phyloP scores from a whole-genome alignment of 1,140 invertebrate genomes.

The Tetraneura akinire region DNA sequence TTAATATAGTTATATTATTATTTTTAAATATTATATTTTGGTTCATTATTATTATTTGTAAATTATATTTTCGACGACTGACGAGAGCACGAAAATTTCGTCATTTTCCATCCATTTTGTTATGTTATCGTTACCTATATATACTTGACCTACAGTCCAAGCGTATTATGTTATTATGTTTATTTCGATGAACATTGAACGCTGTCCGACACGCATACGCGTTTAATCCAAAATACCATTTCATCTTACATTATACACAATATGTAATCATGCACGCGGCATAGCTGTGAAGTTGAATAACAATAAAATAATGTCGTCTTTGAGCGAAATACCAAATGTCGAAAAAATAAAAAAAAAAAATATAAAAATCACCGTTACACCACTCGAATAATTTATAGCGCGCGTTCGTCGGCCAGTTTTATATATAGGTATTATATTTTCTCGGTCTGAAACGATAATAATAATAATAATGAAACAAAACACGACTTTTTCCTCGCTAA shows the following conservation, averaged over 20 bases:
- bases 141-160: not conserved
- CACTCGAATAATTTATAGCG: not conserved
- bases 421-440: slow-evolving; percentile 6
- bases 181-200: not conserved
- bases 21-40: no score
- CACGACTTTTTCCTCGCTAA: not conserved
- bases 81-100: no score
- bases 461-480: not conserved
- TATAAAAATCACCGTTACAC: not conserved
- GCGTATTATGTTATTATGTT: not conserved
- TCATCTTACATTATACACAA: slow-evolving; percentile 18
- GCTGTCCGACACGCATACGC: no score
- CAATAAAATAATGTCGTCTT: slow-evolving; percentile 14
- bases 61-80: no score
- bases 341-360: not conserved
- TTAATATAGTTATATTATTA: no score
- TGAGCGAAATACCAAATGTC: not conserved
- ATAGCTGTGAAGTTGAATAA: not conserved
- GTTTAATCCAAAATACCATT: not conserved
- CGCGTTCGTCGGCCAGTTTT: not conserved
- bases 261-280: slow-evolving; percentile 22
- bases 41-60: no score
- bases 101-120: no score
- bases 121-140: not conserved
- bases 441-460: not conserved